Conservation (phyloP, 92 coral and sea anemone species). For the Umimayanthus kanabou region DNA sequence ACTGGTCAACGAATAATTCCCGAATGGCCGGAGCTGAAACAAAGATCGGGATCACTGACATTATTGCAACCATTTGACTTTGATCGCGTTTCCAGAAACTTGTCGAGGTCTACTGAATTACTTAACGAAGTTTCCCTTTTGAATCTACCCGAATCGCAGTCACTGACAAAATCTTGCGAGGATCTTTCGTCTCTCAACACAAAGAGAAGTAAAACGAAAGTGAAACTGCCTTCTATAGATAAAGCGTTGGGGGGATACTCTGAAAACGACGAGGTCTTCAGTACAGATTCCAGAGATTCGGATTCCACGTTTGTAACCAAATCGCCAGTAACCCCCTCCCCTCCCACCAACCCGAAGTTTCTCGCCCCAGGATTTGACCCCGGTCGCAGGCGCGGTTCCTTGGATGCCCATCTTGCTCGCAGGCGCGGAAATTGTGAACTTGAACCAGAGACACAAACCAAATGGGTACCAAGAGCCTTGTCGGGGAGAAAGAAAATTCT, state of each 20-base stretch:
- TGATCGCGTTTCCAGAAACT: constrained; percentile 43
- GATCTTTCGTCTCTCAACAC: constrained; percentile 59
- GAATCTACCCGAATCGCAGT: constrained; percentile 33
- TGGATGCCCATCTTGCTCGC: constrained; percentile 59
- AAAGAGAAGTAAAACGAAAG: constrained; percentile 28
- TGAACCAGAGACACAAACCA: constrained; percentile 58
- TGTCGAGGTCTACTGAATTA: constrained; percentile 70
- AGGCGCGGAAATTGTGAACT: constrained; percentile 48
- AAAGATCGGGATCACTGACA: constrained; percentile 75
- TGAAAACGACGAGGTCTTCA: constrained; percentile 24
- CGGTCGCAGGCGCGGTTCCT: constrained; percentile 80
- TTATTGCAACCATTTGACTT: constrained; percentile 65
- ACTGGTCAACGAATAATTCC: constrained; percentile 49
- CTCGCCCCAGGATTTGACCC: constrained; percentile 65
- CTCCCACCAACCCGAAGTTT: constrained; percentile 50
- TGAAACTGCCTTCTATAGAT: constrained; percentile 59
- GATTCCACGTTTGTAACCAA: constrained; percentile 69
- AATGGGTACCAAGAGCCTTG: constrained; percentile 79
- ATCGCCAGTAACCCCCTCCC: constrained; percentile 49
- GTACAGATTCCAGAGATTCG: constrained; percentile 64
- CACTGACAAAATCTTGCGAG: constrained; percentile 73
- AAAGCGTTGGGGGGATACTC: constrained; percentile 16
- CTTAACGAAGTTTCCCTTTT: constrained; percentile 46
- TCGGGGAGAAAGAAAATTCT: constrained; percentile 53
- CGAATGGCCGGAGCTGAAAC: constrained; percentile 52